phyloP scores from a whole-genome alignment of 2,888 invertebrate genomes.

The Drosophila koepferae region DNA sequence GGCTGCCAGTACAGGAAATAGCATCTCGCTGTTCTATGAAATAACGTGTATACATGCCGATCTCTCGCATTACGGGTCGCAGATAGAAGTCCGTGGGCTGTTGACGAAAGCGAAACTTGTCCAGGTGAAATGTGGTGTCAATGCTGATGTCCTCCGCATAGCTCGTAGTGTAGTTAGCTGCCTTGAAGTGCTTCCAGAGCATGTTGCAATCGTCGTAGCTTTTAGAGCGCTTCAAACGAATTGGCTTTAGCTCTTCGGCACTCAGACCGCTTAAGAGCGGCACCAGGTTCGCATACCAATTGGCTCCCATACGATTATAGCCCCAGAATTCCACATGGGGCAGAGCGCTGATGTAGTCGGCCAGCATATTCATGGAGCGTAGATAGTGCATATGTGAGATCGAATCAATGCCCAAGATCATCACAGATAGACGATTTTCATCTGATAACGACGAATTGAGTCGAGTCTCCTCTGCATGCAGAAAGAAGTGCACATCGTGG shows the following conservation, averaged over 20 bases:
- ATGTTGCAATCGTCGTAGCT: not conserved
- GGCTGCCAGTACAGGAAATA: not conserved
- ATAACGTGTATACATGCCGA: not conserved
- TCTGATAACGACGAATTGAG: not conserved
- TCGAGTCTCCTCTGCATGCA: not conserved
- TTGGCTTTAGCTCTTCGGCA: conserved; percentile 87
- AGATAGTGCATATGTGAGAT: conserved; percentile 93
- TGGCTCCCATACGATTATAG: conserved; percentile 94
- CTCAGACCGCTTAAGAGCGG: conserved; percentile 87
- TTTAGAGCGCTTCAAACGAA: not conserved
- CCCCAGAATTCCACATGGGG: not conserved
- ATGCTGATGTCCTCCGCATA: not conserved
- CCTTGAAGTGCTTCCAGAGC: not conserved
- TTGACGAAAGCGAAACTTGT: not conserved
- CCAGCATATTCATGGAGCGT: conserved; percentile 90
- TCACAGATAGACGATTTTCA: conserved; percentile 87
- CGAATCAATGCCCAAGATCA: conserved; percentile 93
- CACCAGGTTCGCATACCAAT: conserved; percentile 90
- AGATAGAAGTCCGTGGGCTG: conserved; percentile 2
- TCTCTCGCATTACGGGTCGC: not conserved
- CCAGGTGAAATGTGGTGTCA: not conserved
- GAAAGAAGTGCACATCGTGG: conserved; percentile 38
- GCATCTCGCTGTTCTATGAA: not conserved
- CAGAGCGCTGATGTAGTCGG: conserved; percentile 87
- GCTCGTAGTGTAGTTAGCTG: not conserved